Base-by-base conservation (phyloP, 2,797 vertebrate species). In the Tragopan temminckii region DNA sequence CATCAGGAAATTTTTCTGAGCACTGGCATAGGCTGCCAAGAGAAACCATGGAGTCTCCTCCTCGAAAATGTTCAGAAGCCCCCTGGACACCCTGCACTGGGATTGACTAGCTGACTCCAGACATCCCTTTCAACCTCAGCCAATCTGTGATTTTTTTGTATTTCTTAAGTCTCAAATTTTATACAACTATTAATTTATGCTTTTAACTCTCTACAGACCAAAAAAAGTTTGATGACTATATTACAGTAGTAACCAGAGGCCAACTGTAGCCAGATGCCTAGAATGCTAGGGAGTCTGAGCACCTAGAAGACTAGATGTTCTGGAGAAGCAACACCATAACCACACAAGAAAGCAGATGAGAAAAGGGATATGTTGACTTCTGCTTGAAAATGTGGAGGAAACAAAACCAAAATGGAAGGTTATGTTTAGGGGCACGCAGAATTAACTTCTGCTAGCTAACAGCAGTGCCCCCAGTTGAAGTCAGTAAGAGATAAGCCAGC, bases 391-490 rank as follows among this genome's bases (percentile, higher is more conserved):
- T 1, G 5, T 31, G 36, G 59, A 91, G 13, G 66, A 50, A 69
- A 42, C 50, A 69, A 66, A 15, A 74, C 52, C 16, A 66, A 69
- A 84, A 36, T 12, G 12, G 15, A 58, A 71, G 15, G 25, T 25
- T 63, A 11, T 7, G 6, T 64, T 42, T 55, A 58, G 33, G 24
- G 53, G 10, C 19, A 29, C 3, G 14, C 29, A 36, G 31, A 3
- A 3, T 11, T 64, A 40, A 58, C 35, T 50, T 29, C 1, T 15
- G 8, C 35, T 35, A 64, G 23, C 24, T 20, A 35, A 77, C 23
- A 66, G 53, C n/a, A 71, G 13, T 53, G 14, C 3, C 8, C 25
- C 15, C 13, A 9, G 6, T 0, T 40, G 35, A 19, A 16, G 33
- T 21, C 59, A 46, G 36, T 9, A 48, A 35, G 31, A 84, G 20